These are phyloP conservation scores for Sebastes minor DNA, from an alignment of 2,797 vertebrate genomes.

Conservation along the genomic window DNA sequence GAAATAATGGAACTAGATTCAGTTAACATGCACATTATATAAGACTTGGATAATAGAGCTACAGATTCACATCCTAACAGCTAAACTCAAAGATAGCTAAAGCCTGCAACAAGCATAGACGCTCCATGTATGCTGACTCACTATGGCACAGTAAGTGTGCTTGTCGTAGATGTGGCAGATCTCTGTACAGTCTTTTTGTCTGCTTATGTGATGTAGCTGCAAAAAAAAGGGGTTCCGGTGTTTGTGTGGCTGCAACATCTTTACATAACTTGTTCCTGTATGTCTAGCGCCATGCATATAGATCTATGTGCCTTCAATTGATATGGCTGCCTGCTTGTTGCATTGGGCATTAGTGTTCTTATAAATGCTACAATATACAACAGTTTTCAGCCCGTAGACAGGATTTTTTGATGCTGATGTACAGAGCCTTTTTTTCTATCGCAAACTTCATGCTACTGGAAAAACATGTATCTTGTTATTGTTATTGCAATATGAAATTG, in stretches of 20 bases:
- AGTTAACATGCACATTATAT: conserved; percentile 61
- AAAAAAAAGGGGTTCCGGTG: conserved; percentile 17
- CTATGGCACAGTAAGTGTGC: conserved; percentile 41
- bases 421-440: conserved; percentile 60
- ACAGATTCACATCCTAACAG: conserved; percentile 60
- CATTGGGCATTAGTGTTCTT: conserved; percentile 69
- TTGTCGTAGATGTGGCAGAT: conserved; percentile 54
- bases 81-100: conserved; percentile 67
- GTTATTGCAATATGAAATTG: conserved; percentile 56
- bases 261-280: conserved; percentile 57
- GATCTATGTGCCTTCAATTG: conserved; percentile 82
- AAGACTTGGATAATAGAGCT: conserved; percentile 43
- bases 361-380: conserved; percentile 55
- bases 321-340: conserved; percentile 77
- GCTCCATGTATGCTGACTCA: conserved; percentile 45
- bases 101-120: conserved; percentile 61
- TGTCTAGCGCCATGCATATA: conserved; percentile 74
- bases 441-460: conserved; percentile 32
- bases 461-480: conserved; percentile 35
- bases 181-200: conserved; percentile 56
- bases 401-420: conserved; percentile 56
- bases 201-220: conserved; percentile 69
- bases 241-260: conserved; percentile 49
- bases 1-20: conserved; percentile 42
- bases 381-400: conserved; percentile 38